These are phyloP conservation scores for Corythornis madagascariensis DNA, from an alignment of 2,113 vertebrate genomes.

Conservation along the genomic window DNA sequence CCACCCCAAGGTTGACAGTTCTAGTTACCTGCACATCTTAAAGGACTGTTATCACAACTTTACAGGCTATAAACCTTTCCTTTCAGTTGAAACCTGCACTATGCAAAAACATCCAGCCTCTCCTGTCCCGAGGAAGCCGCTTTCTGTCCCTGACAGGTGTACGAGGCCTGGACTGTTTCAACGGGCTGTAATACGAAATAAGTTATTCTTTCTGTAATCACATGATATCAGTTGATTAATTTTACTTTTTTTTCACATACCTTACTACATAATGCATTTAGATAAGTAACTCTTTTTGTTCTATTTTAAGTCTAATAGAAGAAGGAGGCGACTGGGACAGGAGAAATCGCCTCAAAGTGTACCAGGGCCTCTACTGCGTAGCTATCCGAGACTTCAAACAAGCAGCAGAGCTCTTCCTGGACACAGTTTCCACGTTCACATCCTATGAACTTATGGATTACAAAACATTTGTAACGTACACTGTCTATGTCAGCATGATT, in stretches of 20 bases:
- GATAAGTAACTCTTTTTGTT: background rate
- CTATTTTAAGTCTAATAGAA: conserved; percentile 88
- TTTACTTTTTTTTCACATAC: background rate
- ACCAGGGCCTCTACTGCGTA: conserved; percentile 97
- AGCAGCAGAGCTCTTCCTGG: conserved; percentile 96
- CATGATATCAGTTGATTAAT: background rate
- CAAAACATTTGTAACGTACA: conserved; percentile 98
- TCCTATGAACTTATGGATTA: conserved; percentile 99
- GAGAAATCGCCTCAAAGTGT: conserved; percentile 96
- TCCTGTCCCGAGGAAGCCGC: background rate
- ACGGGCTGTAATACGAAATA: background rate
- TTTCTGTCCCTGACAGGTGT: background rate
- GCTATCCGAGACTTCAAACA: conserved; percentile 97
- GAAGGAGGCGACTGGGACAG: conserved; percentile 99
- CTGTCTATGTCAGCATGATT: conserved; percentile 98
- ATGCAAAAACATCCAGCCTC: background rate
- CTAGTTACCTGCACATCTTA: background rate
- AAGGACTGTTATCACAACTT: background rate
- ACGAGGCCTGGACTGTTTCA: background rate
- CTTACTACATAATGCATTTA: background rate
- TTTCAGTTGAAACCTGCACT: background rate
- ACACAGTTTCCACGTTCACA: conserved; percentile 98
- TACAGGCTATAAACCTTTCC: background rate
- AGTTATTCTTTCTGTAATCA: background rate
- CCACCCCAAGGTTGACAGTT: background rate